Conservation (phyloP, 2,113 vertebrate genomes). For the Coryphaenoides rupestris region DNA sequence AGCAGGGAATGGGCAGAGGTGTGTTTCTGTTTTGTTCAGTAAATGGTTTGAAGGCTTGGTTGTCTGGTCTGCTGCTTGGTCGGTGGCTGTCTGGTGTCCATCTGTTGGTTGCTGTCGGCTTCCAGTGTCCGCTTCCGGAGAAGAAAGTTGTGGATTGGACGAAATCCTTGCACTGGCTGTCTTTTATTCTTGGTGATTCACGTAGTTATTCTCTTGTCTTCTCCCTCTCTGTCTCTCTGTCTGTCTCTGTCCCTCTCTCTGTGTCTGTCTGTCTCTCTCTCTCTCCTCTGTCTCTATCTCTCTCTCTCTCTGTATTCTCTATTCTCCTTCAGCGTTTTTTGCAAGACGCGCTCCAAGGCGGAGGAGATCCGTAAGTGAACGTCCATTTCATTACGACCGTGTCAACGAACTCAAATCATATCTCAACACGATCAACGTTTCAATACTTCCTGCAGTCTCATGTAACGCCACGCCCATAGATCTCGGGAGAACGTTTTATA, state of each 20-base stretch:
- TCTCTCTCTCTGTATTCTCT: constrained; percentile 19
- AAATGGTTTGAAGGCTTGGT: not conserved
- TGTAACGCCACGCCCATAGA: too few relatives aligned
- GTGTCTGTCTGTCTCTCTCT: constrained; percentile 22
- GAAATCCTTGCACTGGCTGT: not conserved
- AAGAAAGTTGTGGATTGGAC: too few relatives aligned
- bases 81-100: too few relatives aligned
- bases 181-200: not conserved
- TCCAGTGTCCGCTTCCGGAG: too few relatives aligned
- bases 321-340: constrained; percentile 82
- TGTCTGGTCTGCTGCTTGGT: not conserved
- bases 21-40: constrained; percentile 5
- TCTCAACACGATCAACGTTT: too few relatives aligned
- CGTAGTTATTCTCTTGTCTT: not conserved
- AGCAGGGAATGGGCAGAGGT: not conserved
- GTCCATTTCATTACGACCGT: not conserved
- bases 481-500: too few relatives aligned
- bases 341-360: constrained; percentile 86
- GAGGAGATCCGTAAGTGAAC: constrained; percentile 94
- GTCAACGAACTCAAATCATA: too few relatives aligned
- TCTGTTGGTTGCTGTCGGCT: too few relatives aligned
- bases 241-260: constrained; percentile 13
- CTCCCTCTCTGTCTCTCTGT: not conserved
- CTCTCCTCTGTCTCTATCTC: constrained; percentile 6
- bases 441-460: too few relatives aligned